Percentiles rank a stretch among this genome's conserved stretches.
Evolutionary conservation across 1,140 invertebrate genomes (phyloP).

Genomic region (Yoshiicerus persimilis): DNA sequence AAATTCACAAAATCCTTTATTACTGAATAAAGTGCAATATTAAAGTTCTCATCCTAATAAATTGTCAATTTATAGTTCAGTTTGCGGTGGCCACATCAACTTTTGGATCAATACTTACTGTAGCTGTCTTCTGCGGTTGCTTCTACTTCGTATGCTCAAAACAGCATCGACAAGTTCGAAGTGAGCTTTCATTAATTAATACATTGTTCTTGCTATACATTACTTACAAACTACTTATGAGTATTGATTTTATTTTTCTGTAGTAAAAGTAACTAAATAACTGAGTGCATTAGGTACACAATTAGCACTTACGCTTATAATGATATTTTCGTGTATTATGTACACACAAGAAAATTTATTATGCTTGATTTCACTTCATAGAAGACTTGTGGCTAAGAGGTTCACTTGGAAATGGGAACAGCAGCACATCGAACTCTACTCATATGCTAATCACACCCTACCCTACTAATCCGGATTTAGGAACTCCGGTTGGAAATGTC

Average conservation of each 20-base stretch:
- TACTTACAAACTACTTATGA: too few relatives aligned
- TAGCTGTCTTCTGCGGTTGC: background rate
- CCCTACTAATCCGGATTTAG: background rate
- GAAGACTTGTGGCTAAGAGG: background rate
- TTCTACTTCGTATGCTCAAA: background rate
- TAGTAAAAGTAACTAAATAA: background rate
- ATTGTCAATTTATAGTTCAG: background rate
- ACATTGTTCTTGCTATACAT: background rate
- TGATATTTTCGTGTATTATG: too few relatives aligned
- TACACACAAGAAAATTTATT: background rate
- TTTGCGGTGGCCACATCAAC: background rate
- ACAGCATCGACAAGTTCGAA: background rate
- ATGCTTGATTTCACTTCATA: background rate
- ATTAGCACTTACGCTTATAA: too few relatives aligned
- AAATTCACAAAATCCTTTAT: background rate
- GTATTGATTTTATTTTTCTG: too few relatives aligned
- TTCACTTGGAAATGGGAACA: background rate
- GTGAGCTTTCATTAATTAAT: background rate
- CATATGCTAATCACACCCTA: background rate
- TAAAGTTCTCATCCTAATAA: background rate
- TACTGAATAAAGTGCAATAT: too few relatives aligned
- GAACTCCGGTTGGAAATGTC: background rate
- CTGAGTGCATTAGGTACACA: too few relatives aligned
- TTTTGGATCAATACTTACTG: constrained; percentile 7
- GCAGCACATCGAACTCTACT: background rate